Percentiles rank a stretch among this genome's conserved stretches.
These are phyloP conservation scores for Teleogryllus occipitalis DNA, from an alignment of 1,140 invertebrate genomes.

Conservation along the genomic window DNA sequence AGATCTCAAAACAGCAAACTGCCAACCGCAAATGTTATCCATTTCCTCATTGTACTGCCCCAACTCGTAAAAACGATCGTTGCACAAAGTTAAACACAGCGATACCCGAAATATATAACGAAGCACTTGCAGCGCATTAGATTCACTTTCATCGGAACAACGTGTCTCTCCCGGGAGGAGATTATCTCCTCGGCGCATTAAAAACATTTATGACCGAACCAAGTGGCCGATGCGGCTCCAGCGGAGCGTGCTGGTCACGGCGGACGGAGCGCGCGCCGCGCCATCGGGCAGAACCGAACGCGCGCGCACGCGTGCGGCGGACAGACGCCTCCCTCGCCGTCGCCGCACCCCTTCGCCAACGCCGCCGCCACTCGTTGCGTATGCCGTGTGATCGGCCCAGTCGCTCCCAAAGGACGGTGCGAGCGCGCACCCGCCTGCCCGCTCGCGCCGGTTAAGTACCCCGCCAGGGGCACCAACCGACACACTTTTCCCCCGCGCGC, in stretches of 20 bases:
- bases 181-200: neutral
- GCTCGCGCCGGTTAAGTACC: neutral
- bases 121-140: no score
- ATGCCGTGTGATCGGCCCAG: neutral
- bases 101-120: no score
- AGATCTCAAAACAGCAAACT: no score
- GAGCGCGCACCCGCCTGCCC: no score
- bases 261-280: no score
- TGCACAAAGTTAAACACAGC: no score
- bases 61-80: no score
- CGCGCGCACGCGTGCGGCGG: neutral
- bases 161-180: no score
- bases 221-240: neutral
- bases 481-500: neutral
- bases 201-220: neutral
- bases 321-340: neutral
- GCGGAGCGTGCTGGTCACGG: neutral
- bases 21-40: no score
- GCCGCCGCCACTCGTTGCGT: neutral
- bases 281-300: neutral
- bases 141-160: no score
- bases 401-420: neutral
- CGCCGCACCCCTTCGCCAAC: neutral
- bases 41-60: no score
- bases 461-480: neutral